Conservation (phyloP, 2,113 vertebrate species). For the Rhegmatorhina hoffmannsi region DNA sequence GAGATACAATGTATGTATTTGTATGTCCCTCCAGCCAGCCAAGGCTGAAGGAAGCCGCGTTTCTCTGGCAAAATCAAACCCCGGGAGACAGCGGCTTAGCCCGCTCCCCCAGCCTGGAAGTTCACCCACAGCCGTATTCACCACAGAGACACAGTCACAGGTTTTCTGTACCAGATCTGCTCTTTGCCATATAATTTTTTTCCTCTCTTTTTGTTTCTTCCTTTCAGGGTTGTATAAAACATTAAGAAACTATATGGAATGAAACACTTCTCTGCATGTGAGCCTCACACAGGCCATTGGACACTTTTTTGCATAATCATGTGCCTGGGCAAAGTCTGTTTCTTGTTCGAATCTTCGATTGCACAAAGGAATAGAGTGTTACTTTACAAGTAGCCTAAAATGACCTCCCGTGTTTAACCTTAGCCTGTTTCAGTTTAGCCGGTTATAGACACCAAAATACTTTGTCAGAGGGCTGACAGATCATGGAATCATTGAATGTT, state of each 20-base stretch:
- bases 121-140: neutral
- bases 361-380: neutral
- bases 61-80: neutral
- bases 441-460: accelerated
- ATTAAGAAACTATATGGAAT: neutral
- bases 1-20: neutral
- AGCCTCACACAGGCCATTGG: neutral
- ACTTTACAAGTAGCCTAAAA: neutral
- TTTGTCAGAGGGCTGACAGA: neutral
- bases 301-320: neutral
- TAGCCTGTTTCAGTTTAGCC: neutral
- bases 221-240: neutral
- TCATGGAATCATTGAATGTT: too few relatives aligned
- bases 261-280: accelerated
- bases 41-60: neutral
- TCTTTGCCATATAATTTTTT: neutral
- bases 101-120: accelerated
- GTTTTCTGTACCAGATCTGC: neutral
- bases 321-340: neutral
- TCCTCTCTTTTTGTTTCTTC: neutral
- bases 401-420: neutral
- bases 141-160: neutral
- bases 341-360: neutral
- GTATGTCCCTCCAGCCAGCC: neutral
- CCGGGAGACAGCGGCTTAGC: neutral